Evolutionary conservation across 1,140 invertebrate species (phyloP).

Genomic region (Dolichoris vasculosae): DNA sequence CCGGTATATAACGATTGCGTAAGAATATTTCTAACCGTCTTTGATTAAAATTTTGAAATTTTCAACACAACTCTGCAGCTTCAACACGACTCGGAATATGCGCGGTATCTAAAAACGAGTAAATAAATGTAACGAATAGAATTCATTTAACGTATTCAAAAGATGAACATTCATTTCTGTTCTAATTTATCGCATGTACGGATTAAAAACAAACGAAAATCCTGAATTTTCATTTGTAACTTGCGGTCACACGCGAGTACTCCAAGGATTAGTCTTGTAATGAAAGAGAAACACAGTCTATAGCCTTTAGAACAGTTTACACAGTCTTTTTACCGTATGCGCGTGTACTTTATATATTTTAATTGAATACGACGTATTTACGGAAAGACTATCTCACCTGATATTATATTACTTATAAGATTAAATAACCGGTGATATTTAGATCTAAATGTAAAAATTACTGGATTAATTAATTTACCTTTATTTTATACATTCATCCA

Average conservation of each 20-base stretch:
- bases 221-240: neutral
- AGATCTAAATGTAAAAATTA: neutral
- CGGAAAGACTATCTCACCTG: neutral
- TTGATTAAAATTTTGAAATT: no score
- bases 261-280: conserved; percentile 35
- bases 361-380: conserved; percentile 29
- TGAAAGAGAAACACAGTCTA: conserved; percentile 5
- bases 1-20: no score
- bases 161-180: no score
- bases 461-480: conserved; percentile 1
- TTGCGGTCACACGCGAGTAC: neutral
- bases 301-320: conserved; percentile 25
- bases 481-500: neutral
- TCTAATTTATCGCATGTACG: no score
- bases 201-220: no score
- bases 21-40: no score
- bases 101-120: no score
- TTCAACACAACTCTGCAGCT: no score
- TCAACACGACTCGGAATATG: no score
- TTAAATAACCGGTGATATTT: neutral
- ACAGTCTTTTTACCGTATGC: neutral
- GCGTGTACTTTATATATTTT: conserved; percentile 8
- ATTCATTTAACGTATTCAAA: no score
- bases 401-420: neutral
- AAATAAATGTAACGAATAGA: no score